Base-by-base conservation (phyloP, 2,888 invertebrate species). In the Caenorhabditis parvicauda region DNA sequence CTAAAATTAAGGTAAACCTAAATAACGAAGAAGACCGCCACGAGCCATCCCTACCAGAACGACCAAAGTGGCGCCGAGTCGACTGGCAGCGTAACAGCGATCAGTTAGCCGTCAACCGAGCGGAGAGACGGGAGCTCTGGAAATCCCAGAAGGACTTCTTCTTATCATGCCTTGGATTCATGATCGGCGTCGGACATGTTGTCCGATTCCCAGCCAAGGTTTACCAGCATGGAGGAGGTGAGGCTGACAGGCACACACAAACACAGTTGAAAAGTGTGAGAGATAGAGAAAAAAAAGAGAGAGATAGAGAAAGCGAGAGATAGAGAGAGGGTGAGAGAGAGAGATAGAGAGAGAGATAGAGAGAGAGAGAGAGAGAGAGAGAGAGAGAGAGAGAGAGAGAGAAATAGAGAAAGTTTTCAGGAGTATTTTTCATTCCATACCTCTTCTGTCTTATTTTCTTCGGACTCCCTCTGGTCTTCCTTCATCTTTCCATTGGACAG, bases 101-200 rank as follows among this genome's bases (percentile, higher is more conserved):
- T n/a, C n/a, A n/a, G n/a, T n/a, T n/a, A n/a, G n/a, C n/a, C n/a
- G n/a, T n/a, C n/a, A n/a, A n/a, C n/a, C n/a, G n/a, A n/a, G n/a
- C n/a, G n/a, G n/a, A 74, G 38, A 60, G 76, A 7, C 38, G 79
- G 22, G 76, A 79, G 55, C 52, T 79, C 14, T 79, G 77, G 76
- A 65, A 66, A 32, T 72, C 76, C 4, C 78, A 77, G 63, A 70
- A 75, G 41, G 74, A 76, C 44, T 79, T 79, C 56, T 76, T 79
- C 58, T 60, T 77, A 21, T 68, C 79, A 3, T 76, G 75, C 48
- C 67, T 79, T 25, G 79, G 79, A 3, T 76, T 79, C 46, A 77
- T 79, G 50, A 73, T 79, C 7, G 79, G 79, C 2, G 76, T 79
- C 6, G 79, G 79, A 0, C 76, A 77, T 55, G 71, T 74, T 0